phyloP scores from a whole-genome alignment of 2,797 vertebrate species.

The Microctenopoma stevenorrisi region DNA sequence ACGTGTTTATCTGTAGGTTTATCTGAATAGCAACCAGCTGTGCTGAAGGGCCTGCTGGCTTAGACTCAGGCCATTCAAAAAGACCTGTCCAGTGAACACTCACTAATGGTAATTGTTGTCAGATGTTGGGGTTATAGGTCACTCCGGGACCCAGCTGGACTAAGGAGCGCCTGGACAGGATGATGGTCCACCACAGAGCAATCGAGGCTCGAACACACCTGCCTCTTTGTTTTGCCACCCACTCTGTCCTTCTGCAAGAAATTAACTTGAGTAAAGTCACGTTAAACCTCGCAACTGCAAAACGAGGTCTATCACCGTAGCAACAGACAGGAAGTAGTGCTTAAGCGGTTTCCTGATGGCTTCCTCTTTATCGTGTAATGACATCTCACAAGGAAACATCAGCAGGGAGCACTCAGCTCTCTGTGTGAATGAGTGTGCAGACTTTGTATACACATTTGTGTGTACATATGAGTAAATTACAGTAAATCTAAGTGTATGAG shows the following conservation, averaged over 20 bases:
- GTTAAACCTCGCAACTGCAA: slow-evolving; percentile 65
- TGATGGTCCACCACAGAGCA: slow-evolving; percentile 38
- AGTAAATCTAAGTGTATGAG: slow-evolving; percentile 14
- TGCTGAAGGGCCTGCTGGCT: slow-evolving; percentile 30
- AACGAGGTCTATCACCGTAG: slow-evolving; percentile 77
- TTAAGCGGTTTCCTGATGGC: slow-evolving; percentile 87
- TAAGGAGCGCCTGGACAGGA: slow-evolving; percentile 45
- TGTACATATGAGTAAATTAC: neutral
- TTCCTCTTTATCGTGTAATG: slow-evolving; percentile 86
- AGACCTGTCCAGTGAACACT: slow-evolving; percentile 34
- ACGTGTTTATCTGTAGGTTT: slow-evolving; percentile 66
- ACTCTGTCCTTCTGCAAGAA: slow-evolving; percentile 49
- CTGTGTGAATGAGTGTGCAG: slow-evolving; percentile 14
- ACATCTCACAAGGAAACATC: slow-evolving; percentile 82
- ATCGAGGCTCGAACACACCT: slow-evolving; percentile 52
- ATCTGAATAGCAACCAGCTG: slow-evolving; percentile 78
- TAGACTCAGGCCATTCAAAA: slow-evolving; percentile 46
- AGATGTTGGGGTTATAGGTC: slow-evolving; percentile 73
- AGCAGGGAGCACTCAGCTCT: slow-evolving; percentile 50
- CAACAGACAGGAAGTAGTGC: slow-evolving; percentile 87
- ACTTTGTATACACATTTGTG: neutral
- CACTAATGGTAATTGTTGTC: slow-evolving; percentile 64
- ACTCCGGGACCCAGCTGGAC: slow-evolving; percentile 53
- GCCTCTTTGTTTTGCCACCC: slow-evolving; percentile 61
- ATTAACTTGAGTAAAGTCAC: slow-evolving; percentile 53